These are phyloP conservation scores for Podilymbus podiceps DNA, from an alignment of 2,113 vertebrate species.

Conservation along the genomic window DNA sequence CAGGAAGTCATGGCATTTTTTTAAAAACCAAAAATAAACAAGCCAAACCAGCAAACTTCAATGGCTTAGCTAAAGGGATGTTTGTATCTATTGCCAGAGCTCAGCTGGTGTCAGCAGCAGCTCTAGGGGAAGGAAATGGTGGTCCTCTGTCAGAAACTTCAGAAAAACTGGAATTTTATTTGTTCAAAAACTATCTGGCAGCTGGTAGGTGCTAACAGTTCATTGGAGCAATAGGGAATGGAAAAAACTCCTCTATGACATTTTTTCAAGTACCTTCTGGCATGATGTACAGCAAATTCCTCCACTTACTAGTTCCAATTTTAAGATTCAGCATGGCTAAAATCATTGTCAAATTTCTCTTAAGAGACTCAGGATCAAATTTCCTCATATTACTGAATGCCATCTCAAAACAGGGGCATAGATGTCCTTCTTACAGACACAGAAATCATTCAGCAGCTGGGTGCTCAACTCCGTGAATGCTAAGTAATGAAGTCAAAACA, in stretches of 20 bases:
- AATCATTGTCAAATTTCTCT: not conserved
- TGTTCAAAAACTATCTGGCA: not conserved
- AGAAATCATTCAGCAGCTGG: not conserved
- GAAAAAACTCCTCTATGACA: not conserved
- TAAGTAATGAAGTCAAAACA: not conserved
- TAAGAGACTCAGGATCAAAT: not conserved
- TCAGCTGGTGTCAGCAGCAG: not conserved
- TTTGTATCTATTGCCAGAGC: not conserved
- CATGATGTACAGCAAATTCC: not conserved
- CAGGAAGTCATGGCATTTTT: not conserved
- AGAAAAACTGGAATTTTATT: not conserved
- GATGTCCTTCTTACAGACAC: not conserved
- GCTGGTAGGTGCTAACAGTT: not conserved
- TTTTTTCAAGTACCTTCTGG: not conserved
- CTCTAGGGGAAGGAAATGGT: not conserved
- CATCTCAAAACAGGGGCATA: not conserved
- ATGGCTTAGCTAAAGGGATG: not conserved
- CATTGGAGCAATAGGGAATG: not conserved
- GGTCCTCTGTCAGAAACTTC: not conserved
- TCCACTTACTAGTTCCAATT: not conserved
- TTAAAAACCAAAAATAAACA: not conserved
- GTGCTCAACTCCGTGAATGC: not conserved
- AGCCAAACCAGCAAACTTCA: not conserved
- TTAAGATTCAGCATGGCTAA: not conserved
- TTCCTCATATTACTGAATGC: not conserved